Base-by-base conservation (phyloP, 1,140 invertebrate genomes). In the Thaumatotibia leucotreta region DNA sequence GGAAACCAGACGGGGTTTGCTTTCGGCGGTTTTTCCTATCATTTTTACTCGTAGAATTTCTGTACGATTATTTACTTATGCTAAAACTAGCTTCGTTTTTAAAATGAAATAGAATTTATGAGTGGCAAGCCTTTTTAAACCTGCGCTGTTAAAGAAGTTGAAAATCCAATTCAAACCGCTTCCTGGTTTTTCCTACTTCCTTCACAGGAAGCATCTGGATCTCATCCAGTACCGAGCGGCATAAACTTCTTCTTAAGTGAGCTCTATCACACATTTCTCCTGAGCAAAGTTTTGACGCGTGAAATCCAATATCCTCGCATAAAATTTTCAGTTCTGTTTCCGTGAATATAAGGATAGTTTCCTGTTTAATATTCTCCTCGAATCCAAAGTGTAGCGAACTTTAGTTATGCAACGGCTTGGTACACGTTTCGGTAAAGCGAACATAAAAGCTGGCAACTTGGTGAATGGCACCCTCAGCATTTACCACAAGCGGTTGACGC, bases 381-480 rank as follows among this genome's bases (percentile, higher is more conserved):
- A 23, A 24, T n/a, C n/a, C 23, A 58, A 58, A 58, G 52, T 52
- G 50, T 58, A 58, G 5, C 52, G 52, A 58, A 58, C 24, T 58
- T 58, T 58, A 58, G 52, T 58, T 58, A 29, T 29, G 52, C 24
- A 58, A 58, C 24, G n/a, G 52, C 52, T 58, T 58, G 24, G 3
- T 58, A 27, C 52, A 27, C 24, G 54, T 66, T 66, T 66, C 64
- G 61, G 63, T 39, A 67, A 65, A 74, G 64, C 67, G 58, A 0
- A 67, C 66, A 76, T 76, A 76, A 76, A 72, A 74, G 72, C 66
- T 72, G 67, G 66, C 67, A 61, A 64, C 66, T 32, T 10, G 50
- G 33, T 66, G 64, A 69, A 72, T 67, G 72, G 72, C 68, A 32
- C 64, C 62, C 75, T 76, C 68, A 72, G 66, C 69, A 68, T 74